Base-by-base conservation (phyloP, 2,797 vertebrate species). In the Antrozous pallidus region DNA sequence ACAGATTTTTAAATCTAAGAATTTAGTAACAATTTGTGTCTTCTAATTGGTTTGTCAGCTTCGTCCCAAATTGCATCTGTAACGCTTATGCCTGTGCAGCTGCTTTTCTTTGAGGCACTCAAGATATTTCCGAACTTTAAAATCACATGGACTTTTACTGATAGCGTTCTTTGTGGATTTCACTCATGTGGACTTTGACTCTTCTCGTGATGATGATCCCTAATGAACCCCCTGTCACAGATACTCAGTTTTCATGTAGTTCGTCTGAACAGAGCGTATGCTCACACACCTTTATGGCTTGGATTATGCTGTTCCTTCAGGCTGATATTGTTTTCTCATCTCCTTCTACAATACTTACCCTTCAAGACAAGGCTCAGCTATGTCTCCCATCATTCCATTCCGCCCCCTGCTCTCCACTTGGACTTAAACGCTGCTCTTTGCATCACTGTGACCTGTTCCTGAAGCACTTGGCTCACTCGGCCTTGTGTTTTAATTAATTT, bases 121-220 rank as follows among this genome's bases (percentile, higher is more conserved):
- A 91, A 63, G 75, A 63, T 89, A 13, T 91, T 91, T 88, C 67
- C 20, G 65, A 12, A 90, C 58, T 91, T 95, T 85, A 47, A 88
- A 92, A 88, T 92, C 38, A 14, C 38, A 47, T 26, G 69, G 78
- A 26, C 7, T 45, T 85, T 94, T 78, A 73, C 54, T 63, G 69
- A 14, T 33, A 36, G 56, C 17, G 73, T 81, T 81, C n/a, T 75
- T 67, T 56, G 42, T 94, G 42, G 24, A n/a, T 85, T 78, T 93
- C 24, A 69, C 79, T 75, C 58, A 56, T 36, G 11, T 75, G 42
- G 71, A 77, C 26, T 84, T 92, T 83, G 4, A 28, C 31, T 80
- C 65, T 74, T 82, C 47, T 11, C 22, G 63, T 78, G 36, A 14
- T 78, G 36, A 14, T 86, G 33, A 78, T 87, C 75, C 26, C 61